Conservation (phyloP, 2,113 vertebrate genomes). For the Heterochromis multidens region DNA sequence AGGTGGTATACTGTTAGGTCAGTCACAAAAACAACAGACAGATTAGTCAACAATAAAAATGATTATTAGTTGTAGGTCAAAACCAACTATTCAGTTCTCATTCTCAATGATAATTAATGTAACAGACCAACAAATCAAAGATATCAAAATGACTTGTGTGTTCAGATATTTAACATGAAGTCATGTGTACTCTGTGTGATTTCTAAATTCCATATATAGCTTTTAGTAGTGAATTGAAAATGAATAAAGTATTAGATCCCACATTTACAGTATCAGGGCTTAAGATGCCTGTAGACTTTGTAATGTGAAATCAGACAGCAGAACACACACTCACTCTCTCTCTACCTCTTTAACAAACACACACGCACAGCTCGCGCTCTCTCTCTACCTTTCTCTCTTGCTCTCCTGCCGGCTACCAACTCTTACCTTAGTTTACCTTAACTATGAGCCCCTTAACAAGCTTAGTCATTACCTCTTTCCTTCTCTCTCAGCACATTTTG, state of each 20-base stretch:
- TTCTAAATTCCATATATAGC: neutral
- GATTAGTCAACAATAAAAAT: neutral
- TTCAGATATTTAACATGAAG: neutral
- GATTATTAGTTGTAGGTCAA: neutral
- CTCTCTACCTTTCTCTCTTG: neutral
- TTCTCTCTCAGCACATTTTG: slow-evolving; percentile 24
- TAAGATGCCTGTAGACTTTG: neutral
- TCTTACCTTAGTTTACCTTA: slow-evolving; percentile 55
- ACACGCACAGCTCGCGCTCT: neutral
- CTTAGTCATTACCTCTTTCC: slow-evolving; percentile 25
- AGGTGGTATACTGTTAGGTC: neutral
- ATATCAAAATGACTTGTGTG: neutral
- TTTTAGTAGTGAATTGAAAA: neutral
- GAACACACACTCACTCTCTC: neutral
- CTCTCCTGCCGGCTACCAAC: slow-evolving; percentile 22
- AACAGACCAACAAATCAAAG: neutral
- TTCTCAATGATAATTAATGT: neutral
- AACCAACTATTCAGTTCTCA: neutral
- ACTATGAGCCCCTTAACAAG: slow-evolving; percentile 10
- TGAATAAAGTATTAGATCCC: neutral
- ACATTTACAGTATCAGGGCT: neutral
- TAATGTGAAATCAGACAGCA: slow-evolving; percentile 4
- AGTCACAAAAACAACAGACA: neutral
- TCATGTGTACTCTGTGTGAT: neutral
- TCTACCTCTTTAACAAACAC: neutral